Base-by-base conservation (phyloP, 2,113 vertebrate species). In the Macaca nemestrina region DNA sequence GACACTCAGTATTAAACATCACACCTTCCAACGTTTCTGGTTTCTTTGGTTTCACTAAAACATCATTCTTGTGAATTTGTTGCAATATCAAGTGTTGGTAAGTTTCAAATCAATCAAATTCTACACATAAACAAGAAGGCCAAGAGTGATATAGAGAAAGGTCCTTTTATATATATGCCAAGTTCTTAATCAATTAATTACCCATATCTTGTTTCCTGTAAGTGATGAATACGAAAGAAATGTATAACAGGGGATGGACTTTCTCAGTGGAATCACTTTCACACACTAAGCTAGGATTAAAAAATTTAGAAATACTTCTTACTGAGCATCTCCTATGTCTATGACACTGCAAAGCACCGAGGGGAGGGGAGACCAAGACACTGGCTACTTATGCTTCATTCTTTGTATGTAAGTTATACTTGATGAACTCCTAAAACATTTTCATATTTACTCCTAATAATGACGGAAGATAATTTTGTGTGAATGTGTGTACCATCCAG, bases 91-190 rank as follows among this genome's bases (percentile, higher is more conserved):
- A 59, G 12, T 64, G 32, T 68, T 75, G 45, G 8, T 64, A 78
- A 88, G 35, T 35, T 94, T 90, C 9, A 97, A 85, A 52, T 87
- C 52, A 88, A 70, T 90, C 16, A 84, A 76, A 48, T 72, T 90
- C n/a, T 82, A 40, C 8, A 61, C 40, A 32, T 30, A 70, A 76
- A 64, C 27, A 14, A 96, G 35, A 78, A 61, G 12, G 38, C 35
- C 48, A 55, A 27, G 59, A 59, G 38, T 64, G 32, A 93, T 12
- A 75, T 2, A 76, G 5, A 91, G 76, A 68, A n/a, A 50, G 70
- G 2, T 61, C 25, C 82, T 73, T 93, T 82, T 25, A 88, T 6
- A 8, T 35, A 52, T 45, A 73, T 85, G 22, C 11, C 8, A 38
- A 57, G 27, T 75, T 75, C 35, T 57, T 90, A 48, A 6, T 81